Conservation (phyloP, 2,797 vertebrate genomes). For the Scleropages formosus region DNA sequence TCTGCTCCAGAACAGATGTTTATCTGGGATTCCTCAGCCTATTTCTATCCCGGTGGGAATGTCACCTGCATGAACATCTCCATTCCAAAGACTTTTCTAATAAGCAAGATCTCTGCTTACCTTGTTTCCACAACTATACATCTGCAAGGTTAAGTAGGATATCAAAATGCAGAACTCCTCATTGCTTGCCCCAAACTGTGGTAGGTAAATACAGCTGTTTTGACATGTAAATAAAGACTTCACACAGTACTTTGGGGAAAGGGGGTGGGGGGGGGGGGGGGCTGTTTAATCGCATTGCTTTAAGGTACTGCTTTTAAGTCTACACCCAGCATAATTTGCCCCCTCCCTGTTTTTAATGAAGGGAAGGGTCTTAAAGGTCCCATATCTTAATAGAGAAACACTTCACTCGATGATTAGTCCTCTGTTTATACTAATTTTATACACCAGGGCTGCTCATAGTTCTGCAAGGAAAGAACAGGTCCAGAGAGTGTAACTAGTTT, state of each 20-base stretch:
- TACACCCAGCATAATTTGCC: no score
- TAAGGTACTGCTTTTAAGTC: background rate
- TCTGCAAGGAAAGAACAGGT: no score
- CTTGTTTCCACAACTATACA: slow-evolving; percentile 40
- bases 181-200: background rate
- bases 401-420: no score
- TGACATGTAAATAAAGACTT: slow-evolving; percentile 39
- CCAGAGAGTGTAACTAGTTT: no score
- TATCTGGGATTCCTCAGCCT: background rate
- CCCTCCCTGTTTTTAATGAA: no score
- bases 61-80: background rate
- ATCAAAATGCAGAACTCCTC: slow-evolving; percentile 39
- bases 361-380: no score
- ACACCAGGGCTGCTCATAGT: no score
- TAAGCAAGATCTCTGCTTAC: slow-evolving; percentile 1
- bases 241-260: slow-evolving; percentile 24
- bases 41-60: background rate
- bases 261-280: no score
- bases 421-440: no score
- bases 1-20: slow-evolving; percentile 20
- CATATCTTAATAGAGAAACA: no score
- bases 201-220: slow-evolving; percentile 51
- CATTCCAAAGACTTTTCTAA: slow-evolving; percentile 10
- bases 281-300: background rate
- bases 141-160: slow-evolving; percentile 46